These are phyloP conservation scores for Eurystomus glaucurus DNA, from an alignment of 2,797 vertebrate species.

Conservation along the genomic window DNA sequence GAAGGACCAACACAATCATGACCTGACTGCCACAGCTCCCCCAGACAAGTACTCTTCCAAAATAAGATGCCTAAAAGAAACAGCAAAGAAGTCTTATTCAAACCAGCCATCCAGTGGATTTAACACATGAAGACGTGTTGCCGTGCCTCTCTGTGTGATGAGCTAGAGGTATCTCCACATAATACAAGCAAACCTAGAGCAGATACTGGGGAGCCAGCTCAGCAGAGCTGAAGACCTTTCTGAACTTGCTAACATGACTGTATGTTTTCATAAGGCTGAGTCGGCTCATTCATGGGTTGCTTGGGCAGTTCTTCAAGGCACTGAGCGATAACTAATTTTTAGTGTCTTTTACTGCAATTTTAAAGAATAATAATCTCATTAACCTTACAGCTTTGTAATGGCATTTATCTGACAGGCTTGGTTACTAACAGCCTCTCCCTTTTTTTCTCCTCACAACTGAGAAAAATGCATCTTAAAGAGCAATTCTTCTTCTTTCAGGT, in stretches of 20 bases:
- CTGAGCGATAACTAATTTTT: neutral
- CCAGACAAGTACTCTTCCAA: neutral
- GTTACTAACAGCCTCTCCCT: neutral
- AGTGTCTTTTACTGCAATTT: neutral
- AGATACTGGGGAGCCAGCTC: neutral
- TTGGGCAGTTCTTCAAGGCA: neutral
- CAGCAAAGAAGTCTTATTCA: neutral
- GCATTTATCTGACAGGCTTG: neutral
- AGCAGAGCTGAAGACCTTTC: neutral
- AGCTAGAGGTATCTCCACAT: neutral
- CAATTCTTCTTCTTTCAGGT: neutral
- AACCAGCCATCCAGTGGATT: neutral
- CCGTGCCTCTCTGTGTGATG: neutral
- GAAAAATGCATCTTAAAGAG: neutral
- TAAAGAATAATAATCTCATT: neutral
- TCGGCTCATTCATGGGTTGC: neutral
- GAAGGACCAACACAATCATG: neutral
- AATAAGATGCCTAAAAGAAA: neutral
- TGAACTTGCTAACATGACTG: neutral
- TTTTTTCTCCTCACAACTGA: neutral
- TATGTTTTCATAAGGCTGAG: neutral
- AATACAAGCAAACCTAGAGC: neutral
- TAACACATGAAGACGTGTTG: neutral
- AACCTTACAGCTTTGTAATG: neutral
- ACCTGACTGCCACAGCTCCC: neutral